These are phyloP conservation scores for Porites rus DNA, from an alignment of 92 coral and sea anemone species.

Conservation along the genomic window DNA sequence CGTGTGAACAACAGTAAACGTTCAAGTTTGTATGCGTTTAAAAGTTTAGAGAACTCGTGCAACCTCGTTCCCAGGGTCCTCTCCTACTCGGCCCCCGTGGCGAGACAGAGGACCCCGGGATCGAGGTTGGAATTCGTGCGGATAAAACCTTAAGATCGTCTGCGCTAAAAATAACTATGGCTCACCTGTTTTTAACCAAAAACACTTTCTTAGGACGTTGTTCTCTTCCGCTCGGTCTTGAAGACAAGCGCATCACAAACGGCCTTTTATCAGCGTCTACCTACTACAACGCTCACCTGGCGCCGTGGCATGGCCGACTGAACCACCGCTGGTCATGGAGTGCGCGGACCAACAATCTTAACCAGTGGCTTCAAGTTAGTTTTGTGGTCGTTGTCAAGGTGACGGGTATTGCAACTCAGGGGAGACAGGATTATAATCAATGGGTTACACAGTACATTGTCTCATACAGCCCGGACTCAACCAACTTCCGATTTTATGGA, in stretches of 20 bases:
- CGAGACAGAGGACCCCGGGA: too few species aligned
- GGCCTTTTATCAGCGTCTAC: constrained; percentile 79
- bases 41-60: too few species aligned
- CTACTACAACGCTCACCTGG: constrained; percentile 49
- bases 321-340: constrained; percentile 85
- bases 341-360: constrained; percentile 49
- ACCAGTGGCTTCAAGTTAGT: constrained; percentile 87
- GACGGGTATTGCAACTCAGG: constrained; percentile 89
- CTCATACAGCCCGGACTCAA: constrained; percentile 80
- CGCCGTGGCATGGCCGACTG: constrained; percentile 72
- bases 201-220: constrained; percentile 43
- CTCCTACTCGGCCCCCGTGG: too few species aligned
- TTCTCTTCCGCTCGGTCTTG: constrained; percentile 76
- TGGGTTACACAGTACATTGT: constrained; percentile 83
- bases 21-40: too few species aligned
- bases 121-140: too few species aligned
- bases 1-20: too few species aligned
- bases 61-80: too few species aligned
- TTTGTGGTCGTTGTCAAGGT: constrained; percentile 61
- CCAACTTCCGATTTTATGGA: constrained; percentile 61
- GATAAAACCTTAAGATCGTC: too few species aligned
- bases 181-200: too few species aligned
- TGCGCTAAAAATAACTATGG: too few species aligned
- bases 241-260: constrained; percentile 72
- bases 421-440: constrained; percentile 71